Conservation (phyloP, 2,888 invertebrate species). For the Hydropsyche betteni region DNA sequence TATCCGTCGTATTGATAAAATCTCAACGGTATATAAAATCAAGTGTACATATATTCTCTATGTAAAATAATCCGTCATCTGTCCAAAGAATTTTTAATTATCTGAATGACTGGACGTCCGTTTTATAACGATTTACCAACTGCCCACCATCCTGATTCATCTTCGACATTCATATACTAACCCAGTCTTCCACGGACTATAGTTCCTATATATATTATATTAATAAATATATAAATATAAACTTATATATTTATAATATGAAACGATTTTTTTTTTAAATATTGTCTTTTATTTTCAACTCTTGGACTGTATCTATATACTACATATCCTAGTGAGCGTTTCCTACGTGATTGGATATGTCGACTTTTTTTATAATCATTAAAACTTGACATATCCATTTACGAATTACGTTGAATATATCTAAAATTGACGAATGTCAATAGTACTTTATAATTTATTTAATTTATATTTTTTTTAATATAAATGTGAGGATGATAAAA, state of each 20-base stretch:
- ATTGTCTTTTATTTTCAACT: constrained; percentile 49
- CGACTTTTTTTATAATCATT: constrained; percentile 21
- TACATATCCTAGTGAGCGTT: constrained; percentile 47
- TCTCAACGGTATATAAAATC: constrained; percentile 16
- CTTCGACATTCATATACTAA: constrained; percentile 48
- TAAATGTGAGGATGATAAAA: no score
- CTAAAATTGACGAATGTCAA: constrained; percentile 8
- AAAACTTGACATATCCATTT: constrained; percentile 36
- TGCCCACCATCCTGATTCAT: constrained; percentile 37
- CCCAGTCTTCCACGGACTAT: constrained; percentile 53
- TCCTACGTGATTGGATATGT: constrained; percentile 22
- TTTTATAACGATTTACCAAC: constrained; percentile 37
- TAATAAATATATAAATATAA: constrained; percentile 14
- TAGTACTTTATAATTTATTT: constrained; percentile 20
- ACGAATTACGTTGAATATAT: constrained; percentile 21
- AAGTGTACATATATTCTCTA: constrained; percentile 37
- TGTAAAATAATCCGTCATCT: constrained; percentile 39
- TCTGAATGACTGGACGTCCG: constrained; percentile 49
- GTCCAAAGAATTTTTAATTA: constrained; percentile 50
- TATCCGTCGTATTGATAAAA: constrained; percentile 21
- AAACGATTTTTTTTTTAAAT: constrained; percentile 40
- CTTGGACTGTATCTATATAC: constrained; percentile 51
- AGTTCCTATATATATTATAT: constrained; percentile 51
- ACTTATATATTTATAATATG: constrained; percentile 48
- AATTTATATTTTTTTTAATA: constrained; percentile 12